Conservation (phyloP, 2,888 invertebrate genomes). For the Cryptus armator region DNA sequence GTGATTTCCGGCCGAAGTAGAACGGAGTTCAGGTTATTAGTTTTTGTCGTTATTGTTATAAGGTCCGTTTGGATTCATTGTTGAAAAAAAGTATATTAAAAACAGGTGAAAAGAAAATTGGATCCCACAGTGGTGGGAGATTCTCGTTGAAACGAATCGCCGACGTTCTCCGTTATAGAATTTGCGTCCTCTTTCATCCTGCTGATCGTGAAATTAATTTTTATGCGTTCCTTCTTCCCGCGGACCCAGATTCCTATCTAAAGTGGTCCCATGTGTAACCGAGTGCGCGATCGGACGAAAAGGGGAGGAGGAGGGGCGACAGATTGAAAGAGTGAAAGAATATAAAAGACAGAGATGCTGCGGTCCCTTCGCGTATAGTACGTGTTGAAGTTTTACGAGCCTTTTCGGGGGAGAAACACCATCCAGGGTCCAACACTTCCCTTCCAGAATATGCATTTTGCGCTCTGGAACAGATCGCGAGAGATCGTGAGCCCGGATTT, state of each 20-base stretch:
- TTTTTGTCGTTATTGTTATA: conserved; percentile 9
- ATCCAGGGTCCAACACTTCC: conserved; percentile 24
- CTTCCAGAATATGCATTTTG: conserved; percentile 34
- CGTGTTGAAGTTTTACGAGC: conserved; percentile 65
- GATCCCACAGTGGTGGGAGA: background rate
- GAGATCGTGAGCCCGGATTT: conserved; percentile 34
- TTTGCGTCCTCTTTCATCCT: conserved; percentile 42
- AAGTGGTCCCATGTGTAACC: conserved; percentile 69
- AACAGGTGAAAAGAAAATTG: background rate
- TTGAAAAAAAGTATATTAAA: background rate
- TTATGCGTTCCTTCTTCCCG: conserved; percentile 66
- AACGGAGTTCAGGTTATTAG: conserved; percentile 1
- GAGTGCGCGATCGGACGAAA: conserved; percentile 38
- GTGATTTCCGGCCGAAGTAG: background rate
- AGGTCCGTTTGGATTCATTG: conserved; percentile 6
- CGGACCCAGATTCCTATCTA: conserved; percentile 71
- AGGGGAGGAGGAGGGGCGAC: background rate
- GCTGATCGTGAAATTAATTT: conserved; percentile 71
- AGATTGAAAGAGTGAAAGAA: conserved; percentile 44
- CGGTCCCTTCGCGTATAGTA: conserved; percentile 44
- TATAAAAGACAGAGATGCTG: conserved; percentile 44
- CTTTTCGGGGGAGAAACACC: conserved; percentile 45
- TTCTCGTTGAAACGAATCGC: conserved; percentile 3
- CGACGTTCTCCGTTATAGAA: conserved; percentile 12
- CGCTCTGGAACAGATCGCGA: conserved; percentile 26